Evolutionary conservation across 2,888 invertebrate species (phyloP), one percentile per base, ranked within the genome.

Genomic region (Dorcus hopei): DNA sequence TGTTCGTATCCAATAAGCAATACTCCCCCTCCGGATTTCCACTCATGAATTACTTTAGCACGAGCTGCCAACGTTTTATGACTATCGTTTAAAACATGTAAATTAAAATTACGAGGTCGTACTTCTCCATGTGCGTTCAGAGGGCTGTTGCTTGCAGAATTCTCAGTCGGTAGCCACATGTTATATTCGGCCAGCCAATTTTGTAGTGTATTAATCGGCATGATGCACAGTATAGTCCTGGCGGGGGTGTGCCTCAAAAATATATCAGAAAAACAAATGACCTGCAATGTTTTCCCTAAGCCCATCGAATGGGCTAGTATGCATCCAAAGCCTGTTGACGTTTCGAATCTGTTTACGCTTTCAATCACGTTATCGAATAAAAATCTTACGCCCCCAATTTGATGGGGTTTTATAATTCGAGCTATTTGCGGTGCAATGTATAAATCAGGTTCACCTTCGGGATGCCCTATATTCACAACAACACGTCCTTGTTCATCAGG

Each of bases 301-400:
- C 99, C 99, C 99, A 99, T 99, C 47, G 96, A 96, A 81, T 99
- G 98, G 0, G 98, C 98, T 53, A 99, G 81, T 70, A 99, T 97
- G 77, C 98, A 99, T 9, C 99, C 99, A 77, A 98, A 97, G 9
- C 98, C 97, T 2, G 88, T 85, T 0, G 92, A 92, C 11, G 86
- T 90, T 55, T 91, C 90, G 77, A 90, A 98, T 66, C 95, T 84
- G 61, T 89, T 89, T 47, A 92, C 85, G 16, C 95, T 96, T 80
- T 98, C 98, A 66, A 99, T 91, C 23, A 98, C 90, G 77, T 98
- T 99, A 79, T 98, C 97, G 76, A 93, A 99, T 54, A 98, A 80
- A 77, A 98, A 98, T 57, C 97, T 83, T 3, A 78, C 76, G 6
- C 77, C 78, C 2, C 79, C 79, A 60, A 91, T 91, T 85, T 97